Evolutionary conservation across 2,797 vertebrate species (phyloP).

Genomic region (Sebastes flavidus): DNA sequence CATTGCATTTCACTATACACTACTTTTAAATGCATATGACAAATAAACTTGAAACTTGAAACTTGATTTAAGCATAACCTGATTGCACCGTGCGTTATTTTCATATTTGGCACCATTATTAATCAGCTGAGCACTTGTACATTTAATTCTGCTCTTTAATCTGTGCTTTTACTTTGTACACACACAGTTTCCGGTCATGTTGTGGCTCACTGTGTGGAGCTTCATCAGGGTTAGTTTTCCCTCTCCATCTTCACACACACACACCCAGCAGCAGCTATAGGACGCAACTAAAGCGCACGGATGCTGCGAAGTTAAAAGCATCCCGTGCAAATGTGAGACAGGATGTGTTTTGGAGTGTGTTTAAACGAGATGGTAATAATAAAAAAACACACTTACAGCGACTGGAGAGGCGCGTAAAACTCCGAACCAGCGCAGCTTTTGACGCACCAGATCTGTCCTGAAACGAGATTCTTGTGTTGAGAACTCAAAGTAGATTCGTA

Average conservation of each 20-base stretch:
- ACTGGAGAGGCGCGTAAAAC: neutral
- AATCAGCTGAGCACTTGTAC: too few relatives aligned
- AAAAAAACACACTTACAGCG: constrained; percentile 11
- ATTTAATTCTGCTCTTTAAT: neutral
- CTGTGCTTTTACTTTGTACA: constrained; percentile 26
- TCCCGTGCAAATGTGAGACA: neutral
- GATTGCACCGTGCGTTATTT: neutral
- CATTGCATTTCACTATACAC: too few relatives aligned
- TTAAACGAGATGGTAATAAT: neutral
- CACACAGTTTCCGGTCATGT: neutral
- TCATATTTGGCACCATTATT: neutral
- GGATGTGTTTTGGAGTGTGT: neutral
- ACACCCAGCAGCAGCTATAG: neutral
- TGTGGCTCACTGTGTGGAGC: neutral
- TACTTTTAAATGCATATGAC: too few relatives aligned
- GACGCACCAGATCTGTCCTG: constrained; percentile 5
- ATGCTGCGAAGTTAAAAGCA: neutral
- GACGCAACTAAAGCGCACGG: neutral
- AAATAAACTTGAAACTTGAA: too few relatives aligned
- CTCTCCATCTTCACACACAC: constrained; percentile 20
- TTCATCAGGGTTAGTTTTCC: constrained; percentile 5
- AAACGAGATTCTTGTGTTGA: neutral
- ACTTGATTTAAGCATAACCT: too few relatives aligned
- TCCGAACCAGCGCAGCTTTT: constrained; percentile 9
- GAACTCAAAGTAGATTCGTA: neutral